Evolutionary conservation across 2,113 vertebrate genomes (phyloP).

Genomic region (Myanophis thanlyinensis): DNA sequence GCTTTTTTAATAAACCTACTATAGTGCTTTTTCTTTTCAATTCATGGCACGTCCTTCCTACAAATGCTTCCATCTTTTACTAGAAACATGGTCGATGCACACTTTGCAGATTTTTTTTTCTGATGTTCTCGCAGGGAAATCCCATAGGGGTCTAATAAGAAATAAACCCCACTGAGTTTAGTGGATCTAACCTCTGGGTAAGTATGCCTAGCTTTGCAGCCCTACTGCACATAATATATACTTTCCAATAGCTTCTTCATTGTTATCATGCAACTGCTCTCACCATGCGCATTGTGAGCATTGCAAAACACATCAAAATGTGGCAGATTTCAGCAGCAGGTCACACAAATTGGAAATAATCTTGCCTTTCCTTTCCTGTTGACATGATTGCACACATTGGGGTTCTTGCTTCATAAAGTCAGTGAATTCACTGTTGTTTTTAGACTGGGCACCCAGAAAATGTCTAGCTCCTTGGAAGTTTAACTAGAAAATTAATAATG

Average conservation of each 20-base stretch:
- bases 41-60: slow-evolving; percentile 9
- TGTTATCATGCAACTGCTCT: background rate
- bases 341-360: background rate
- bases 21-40: background rate
- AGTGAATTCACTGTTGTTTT: background rate
- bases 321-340: background rate
- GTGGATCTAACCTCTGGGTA: background rate
- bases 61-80: background rate
- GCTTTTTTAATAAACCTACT: slow-evolving; percentile 9
- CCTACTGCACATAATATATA: background rate
- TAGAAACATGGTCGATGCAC: background rate
- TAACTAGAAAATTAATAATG: background rate
- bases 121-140: background rate
- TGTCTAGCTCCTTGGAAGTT: background rate
- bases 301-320: background rate
- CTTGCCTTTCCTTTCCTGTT: background rate
- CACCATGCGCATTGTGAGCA: background rate
- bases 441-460: background rate
- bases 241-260: background rate
- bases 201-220: background rate
- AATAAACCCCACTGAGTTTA: background rate
- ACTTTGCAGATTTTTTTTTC: background rate
- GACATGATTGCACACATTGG: background rate
- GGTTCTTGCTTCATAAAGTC: background rate
- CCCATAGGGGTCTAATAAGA: background rate